Evolutionary conservation across 2,797 vertebrate genomes (phyloP), one percentile per base, ranked within the genome.

Genomic region (Sebastolobus altivelis): DNA sequence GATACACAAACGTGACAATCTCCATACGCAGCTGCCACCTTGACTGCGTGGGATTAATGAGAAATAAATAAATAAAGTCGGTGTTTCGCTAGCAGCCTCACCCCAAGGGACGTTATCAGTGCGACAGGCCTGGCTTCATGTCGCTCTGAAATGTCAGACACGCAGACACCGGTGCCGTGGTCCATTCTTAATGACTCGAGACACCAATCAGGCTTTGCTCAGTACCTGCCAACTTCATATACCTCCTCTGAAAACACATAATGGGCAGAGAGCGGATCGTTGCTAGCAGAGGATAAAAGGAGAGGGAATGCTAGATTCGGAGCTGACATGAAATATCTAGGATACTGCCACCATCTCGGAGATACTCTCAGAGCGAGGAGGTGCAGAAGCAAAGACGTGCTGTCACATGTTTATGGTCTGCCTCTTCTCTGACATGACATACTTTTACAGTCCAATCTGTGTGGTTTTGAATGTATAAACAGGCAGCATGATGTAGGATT

Each of bases 91-190:
- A 9, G 14, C 70, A 81, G 78, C 80, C 84, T 88, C 71, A 12
- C 79, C 89, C 73, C 81, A 2, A 83, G 86, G 87, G 91, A 88
- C 78, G 62, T 88, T 90, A 91, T 94, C 91, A 78, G 75, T 58
- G 83, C 49, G 80, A 87, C 91, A 84, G 87, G 77, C 75, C 63
- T 11, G 61, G 85, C 75, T 84, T 82, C 67, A 62, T 62, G 85
- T 81, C 37, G 73, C 80, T 90, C 80, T 80, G 71, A 92, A 93
- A 93, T 94, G 94, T 92, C 90, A 92, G 65, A 79, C 89, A 82
- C 38, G 52, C 82, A 75, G 78, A 46, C 81, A 27, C 62, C 65
- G 18, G 49, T 25, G 81, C 85, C 14, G 81, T 14, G 63, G 86
- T 84, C 90, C 90, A 87, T 91, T 78, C 84, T 77, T 90, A 93